These are phyloP conservation scores for Rhimphoctona megacephalus DNA, from an alignment of 2,888 invertebrate species.

Conservation along the genomic window DNA sequence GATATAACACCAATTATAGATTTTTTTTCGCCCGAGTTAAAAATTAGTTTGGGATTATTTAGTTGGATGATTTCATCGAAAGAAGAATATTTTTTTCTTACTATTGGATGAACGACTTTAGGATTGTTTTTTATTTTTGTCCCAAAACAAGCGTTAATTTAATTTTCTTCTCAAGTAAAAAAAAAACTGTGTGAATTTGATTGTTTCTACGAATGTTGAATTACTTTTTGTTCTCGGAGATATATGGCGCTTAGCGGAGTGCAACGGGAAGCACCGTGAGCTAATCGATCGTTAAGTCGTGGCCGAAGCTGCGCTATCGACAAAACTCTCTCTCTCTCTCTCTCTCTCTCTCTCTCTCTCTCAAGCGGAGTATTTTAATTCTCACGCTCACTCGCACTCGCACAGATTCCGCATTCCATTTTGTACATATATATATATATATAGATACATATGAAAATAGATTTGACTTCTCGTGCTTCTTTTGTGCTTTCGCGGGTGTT, in stretches of 20 bases:
- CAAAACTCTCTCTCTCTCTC: constrained; percentile 36
- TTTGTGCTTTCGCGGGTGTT: constrained; percentile 21
- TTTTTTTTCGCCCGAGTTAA: background rate
- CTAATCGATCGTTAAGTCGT: constrained; percentile 74
- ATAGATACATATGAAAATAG: background rate
- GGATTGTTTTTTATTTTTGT: background rate
- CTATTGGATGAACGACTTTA: background rate
- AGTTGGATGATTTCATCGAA: background rate
- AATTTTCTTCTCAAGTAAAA: background rate
- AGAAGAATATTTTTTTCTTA: background rate
- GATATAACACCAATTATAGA: background rate
- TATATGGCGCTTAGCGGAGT: constrained; percentile 18
- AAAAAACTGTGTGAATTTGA: constrained; percentile 37
- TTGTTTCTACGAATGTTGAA: constrained; percentile 38
- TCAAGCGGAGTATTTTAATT: constrained; percentile 39
- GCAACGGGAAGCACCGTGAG: constrained; percentile 42
- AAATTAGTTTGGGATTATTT: background rate
- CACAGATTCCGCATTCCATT: constrained; percentile 21
- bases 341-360: constrained; percentile 4
- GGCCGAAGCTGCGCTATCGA: constrained; percentile 65
- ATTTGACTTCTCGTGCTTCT: background rate
- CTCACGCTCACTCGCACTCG: constrained; percentile 45
- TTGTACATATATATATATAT: background rate
- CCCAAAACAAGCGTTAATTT: background rate
- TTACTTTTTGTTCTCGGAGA: constrained; percentile 27